phyloP scores from a whole-genome alignment of 2,797 vertebrate species.

The Heteromormyrus szaboi region DNA sequence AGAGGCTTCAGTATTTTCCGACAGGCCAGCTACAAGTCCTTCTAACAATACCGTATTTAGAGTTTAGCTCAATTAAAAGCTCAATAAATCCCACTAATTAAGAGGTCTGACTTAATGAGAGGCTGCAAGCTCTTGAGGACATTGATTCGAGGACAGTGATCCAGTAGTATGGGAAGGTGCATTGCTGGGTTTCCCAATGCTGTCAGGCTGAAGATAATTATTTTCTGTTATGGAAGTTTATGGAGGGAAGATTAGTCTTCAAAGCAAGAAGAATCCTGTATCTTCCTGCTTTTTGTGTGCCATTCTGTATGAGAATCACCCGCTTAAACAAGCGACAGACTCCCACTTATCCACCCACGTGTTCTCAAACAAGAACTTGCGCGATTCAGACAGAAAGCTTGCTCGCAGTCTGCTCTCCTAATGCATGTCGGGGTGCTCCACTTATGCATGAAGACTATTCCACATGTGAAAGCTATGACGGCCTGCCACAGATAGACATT shows the following conservation, averaged over 20 bases:
- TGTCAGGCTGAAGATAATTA: slow-evolving; percentile 34
- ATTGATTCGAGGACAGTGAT: slow-evolving; percentile 32
- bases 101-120: slow-evolving; percentile 35
- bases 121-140: slow-evolving; percentile 24
- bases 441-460: neutral
- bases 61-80: slow-evolving; percentile 30
- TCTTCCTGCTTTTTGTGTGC: neutral
- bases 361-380: neutral
- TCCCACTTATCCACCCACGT: neutral
- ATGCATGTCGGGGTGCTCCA: neutral
- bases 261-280: slow-evolving; percentile 25
- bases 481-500: neutral
- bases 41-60: slow-evolving; percentile 28
- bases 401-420: neutral
- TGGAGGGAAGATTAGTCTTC: neutral
- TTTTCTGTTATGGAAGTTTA: slow-evolving; percentile 39
- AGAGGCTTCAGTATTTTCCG: slow-evolving; percentile 28
- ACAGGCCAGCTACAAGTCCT: slow-evolving; percentile 28
- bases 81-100: slow-evolving; percentile 36
- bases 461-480: neutral
- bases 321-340: neutral
- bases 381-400: neutral
- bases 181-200: slow-evolving; percentile 29
- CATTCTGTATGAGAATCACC: neutral
- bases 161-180: slow-evolving; percentile 31